These are phyloP conservation scores for Bubalus kerabau DNA, from an alignment of 2,113 vertebrate species.

Conservation along the genomic window DNA sequence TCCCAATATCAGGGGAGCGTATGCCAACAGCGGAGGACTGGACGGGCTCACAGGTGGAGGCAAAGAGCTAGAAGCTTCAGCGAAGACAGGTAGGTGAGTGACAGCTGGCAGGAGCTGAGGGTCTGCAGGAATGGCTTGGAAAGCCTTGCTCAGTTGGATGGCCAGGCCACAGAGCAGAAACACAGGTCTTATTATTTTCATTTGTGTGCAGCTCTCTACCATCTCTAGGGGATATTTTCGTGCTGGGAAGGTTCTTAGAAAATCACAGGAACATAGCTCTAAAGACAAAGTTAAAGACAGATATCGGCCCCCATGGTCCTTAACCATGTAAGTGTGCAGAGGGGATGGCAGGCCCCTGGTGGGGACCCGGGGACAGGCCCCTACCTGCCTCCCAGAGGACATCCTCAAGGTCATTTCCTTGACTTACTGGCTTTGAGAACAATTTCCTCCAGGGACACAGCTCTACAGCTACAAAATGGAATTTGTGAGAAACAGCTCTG, in stretches of 20 bases:
- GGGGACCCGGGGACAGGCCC: rapidly evolving
- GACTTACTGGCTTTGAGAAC: background rate
- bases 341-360: rapidly evolving
- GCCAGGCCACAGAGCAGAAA: background rate
- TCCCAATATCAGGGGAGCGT: background rate
- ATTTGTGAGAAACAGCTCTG: background rate
- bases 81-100: background rate
- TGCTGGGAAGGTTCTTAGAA: background rate
- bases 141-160: background rate
- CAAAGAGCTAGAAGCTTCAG: background rate
- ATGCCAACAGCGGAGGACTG: background rate
- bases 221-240: background rate
- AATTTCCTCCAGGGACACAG: background rate
- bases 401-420: background rate
- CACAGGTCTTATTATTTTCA: background rate
- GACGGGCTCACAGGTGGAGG: background rate
- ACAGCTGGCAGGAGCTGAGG: background rate
- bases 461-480: background rate
- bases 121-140: background rate
- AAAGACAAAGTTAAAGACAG: background rate
- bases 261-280: background rate
- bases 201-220: background rate
- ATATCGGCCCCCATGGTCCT: background rate
- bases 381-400: too few relatives aligned
- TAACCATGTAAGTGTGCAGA: too few relatives aligned